A percentile compares a stretch with the other conserved stretches of the same genome.
phyloP scores from a whole-genome alignment of 2,113 vertebrate species.

The Lota lota region DNA sequence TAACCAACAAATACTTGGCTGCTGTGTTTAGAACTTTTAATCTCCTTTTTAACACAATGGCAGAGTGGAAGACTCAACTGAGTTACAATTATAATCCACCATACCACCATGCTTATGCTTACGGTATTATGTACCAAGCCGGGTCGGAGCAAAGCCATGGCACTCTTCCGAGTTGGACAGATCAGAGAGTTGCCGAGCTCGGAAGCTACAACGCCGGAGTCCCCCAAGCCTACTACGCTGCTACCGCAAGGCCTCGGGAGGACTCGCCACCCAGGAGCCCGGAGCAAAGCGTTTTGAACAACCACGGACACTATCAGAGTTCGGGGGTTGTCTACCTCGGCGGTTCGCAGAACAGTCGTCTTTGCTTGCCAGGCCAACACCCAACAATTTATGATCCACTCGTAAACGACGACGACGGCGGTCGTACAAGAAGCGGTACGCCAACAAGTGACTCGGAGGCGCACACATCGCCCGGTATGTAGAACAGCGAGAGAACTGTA shows the following conservation, averaged over 20 bases:
- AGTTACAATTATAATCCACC: conserved; percentile 63
- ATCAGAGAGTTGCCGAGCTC: conserved; percentile 17
- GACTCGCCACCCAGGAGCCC: conserved; percentile 49
- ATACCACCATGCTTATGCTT: conserved; percentile 62
- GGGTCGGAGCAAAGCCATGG: conserved; percentile 51
- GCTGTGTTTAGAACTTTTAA: background rate
- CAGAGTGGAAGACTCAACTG: conserved; percentile 70
- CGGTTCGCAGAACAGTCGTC: conserved; percentile 27
- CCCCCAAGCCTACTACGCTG: conserved; percentile 39
- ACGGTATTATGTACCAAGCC: conserved; percentile 61
- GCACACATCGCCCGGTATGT: conserved; percentile 60
- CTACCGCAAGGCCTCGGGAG: conserved; percentile 10
- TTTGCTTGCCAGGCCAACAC: conserved; percentile 23
- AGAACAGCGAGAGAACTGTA: background rate
- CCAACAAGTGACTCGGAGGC: conserved; percentile 62
- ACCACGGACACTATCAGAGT: conserved; percentile 34
- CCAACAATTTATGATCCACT: background rate
- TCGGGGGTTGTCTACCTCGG: conserved; percentile 35
- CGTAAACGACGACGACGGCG: conserved; percentile 18
- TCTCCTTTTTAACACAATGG: conserved; percentile 44
- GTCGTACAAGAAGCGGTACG: conserved; percentile 38
- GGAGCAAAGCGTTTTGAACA: conserved; percentile 16
- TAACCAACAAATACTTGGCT: background rate
- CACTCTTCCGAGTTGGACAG: conserved; percentile 44
- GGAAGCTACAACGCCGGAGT: conserved; percentile 39